These are phyloP conservation scores for Oreochromis niloticus DNA, from an alignment of 2,113 vertebrate species.

Conservation along the genomic window DNA sequence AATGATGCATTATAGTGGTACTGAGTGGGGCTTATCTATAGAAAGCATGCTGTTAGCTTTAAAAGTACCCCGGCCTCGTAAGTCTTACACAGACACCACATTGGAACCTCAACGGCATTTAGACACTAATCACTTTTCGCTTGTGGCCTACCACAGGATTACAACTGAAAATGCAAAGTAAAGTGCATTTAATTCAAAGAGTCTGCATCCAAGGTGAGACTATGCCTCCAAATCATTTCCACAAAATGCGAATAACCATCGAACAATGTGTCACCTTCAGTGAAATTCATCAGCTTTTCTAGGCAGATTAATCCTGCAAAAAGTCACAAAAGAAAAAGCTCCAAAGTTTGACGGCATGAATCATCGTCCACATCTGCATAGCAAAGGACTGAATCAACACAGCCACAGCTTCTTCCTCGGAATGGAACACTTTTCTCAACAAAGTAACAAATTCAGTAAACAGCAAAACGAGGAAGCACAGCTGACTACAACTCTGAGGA, in stretches of 20 bases:
- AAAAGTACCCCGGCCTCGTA: slow-evolving; percentile 18
- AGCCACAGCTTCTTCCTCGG: not conserved
- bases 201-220: not conserved
- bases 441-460: slow-evolving; percentile 8
- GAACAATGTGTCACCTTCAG: not conserved
- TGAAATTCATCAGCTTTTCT: not conserved
- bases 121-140: slow-evolving; percentile 33
- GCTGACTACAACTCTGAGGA: not conserved
- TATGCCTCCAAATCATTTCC: not conserved
- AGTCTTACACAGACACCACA: slow-evolving; percentile 30
- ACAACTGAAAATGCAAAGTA: slow-evolving; percentile 23
- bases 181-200: slow-evolving; percentile 29
- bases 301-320: not conserved
- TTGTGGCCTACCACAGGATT: slow-evolving; percentile 57
- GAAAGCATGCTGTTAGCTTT: slow-evolving; percentile 58
- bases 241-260: not conserved
- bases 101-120: slow-evolving; percentile 38
- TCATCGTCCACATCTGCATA: not conserved
- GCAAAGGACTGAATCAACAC: not conserved
- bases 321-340: not conserved
- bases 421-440: not conserved
- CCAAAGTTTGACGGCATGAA: not conserved
- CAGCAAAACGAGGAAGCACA: not conserved
- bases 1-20: slow-evolving; percentile 64
- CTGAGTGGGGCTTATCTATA: slow-evolving; percentile 67